phyloP scores from a whole-genome alignment of 2,797 vertebrate genomes.

The Semotilus atromaculatus region DNA sequence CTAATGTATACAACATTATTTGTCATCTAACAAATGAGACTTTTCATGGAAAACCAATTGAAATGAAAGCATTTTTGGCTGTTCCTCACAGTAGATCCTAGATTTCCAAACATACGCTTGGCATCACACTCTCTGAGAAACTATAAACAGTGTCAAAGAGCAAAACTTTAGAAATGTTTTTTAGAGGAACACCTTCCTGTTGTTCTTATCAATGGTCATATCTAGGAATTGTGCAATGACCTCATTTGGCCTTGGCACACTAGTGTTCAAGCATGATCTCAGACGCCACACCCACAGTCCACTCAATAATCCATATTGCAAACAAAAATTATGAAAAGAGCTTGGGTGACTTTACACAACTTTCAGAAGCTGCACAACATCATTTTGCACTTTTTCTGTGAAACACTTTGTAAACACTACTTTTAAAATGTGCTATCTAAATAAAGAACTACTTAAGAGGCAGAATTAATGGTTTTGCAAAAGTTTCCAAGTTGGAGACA shows the following conservation, averaged over 20 bases:
- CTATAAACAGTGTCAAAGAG: constrained; percentile 19
- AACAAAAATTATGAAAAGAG: background rate
- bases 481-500: background rate
- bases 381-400: background rate
- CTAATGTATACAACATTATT: constrained; percentile 18
- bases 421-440: background rate
- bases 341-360: background rate
- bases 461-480: constrained; percentile 5
- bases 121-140: constrained; percentile 24
- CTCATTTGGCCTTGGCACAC: background rate
- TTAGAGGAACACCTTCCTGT: constrained; percentile 8
- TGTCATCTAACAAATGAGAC: background rate
- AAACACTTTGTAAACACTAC: background rate
- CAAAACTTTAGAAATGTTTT: constrained; percentile 9
- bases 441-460: background rate
- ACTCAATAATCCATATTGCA: background rate
- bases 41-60: constrained; percentile 1
- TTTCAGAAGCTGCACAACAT: background rate
- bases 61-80: constrained; percentile 24
- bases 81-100: background rate
- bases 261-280: constrained; percentile 9
- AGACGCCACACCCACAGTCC: background rate
- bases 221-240: constrained; percentile 18
- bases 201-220: constrained; percentile 24
- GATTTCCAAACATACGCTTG: constrained; percentile 33